phyloP scores from a whole-genome alignment of 2,113 vertebrate genomes.

The Gymnorhina tibicen region DNA sequence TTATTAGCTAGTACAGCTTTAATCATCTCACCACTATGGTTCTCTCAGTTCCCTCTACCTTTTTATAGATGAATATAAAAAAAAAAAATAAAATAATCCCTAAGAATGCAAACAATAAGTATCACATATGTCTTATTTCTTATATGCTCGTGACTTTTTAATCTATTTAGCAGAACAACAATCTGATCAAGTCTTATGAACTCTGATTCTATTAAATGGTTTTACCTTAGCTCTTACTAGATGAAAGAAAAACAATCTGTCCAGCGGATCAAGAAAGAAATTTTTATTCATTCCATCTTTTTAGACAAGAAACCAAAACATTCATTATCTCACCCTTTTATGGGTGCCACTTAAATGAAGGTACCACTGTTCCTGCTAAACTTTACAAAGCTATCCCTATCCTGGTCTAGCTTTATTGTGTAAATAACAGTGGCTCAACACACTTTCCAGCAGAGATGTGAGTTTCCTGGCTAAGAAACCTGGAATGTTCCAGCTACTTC shows the following conservation, averaged over 20 bases:
- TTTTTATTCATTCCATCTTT: not conserved
- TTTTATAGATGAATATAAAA: not conserved
- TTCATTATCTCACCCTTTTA: not conserved
- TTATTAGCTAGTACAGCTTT: not conserved
- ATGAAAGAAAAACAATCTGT: not conserved
- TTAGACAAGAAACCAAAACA: not conserved
- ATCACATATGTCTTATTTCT: not conserved
- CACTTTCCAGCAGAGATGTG: conserved; percentile 37
- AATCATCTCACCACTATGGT: not conserved
- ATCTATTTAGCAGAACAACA: not conserved
- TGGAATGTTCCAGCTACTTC: conserved; percentile 69
- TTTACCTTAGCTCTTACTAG: not conserved
- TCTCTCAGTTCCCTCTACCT: not conserved
- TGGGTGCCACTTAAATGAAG: not conserved
- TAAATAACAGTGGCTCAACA: conserved; percentile 18
- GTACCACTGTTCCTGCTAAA: not conserved
- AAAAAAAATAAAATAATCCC: not conserved
- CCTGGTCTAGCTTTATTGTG: conserved; percentile 9
- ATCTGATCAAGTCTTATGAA: not conserved
- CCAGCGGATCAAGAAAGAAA: not conserved
- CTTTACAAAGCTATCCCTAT: not conserved
- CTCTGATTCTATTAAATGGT: not conserved
- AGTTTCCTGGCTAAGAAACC: conserved; percentile 37
- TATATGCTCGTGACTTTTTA: not conserved
- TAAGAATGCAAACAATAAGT: not conserved